phyloP scores from a whole-genome alignment of 2,797 vertebrate species.

The Poecilia gillii region DNA sequence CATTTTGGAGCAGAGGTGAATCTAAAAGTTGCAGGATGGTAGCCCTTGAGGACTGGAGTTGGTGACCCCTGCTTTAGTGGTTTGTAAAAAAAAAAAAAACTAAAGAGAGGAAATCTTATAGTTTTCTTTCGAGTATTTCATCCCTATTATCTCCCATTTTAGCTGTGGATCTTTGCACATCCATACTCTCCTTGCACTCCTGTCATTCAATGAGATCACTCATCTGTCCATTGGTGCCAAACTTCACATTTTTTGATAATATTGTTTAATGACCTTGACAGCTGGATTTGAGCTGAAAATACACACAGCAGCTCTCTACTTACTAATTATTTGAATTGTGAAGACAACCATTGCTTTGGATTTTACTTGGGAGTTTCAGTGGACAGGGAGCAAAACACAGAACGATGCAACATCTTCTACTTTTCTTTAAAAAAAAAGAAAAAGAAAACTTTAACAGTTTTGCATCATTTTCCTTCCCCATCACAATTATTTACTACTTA shows the following conservation, averaged over 20 bases:
- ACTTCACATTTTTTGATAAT: background rate
- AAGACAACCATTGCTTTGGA: background rate
- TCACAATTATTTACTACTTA: background rate
- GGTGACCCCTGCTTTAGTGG: too few species aligned
- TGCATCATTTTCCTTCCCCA: background rate
- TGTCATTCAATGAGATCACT: background rate
- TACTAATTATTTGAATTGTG: background rate
- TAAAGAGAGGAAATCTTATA: background rate
- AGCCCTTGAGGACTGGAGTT: too few species aligned
- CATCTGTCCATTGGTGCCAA: background rate
- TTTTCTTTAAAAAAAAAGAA: background rate
- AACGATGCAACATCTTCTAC: background rate
- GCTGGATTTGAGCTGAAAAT: background rate
- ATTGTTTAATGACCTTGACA: background rate
- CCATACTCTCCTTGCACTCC: background rate
- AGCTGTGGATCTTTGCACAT: background rate
- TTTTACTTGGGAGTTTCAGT: background rate
- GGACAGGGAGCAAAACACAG: background rate
- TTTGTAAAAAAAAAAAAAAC: background rate
- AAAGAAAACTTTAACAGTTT: background rate
- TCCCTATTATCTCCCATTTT: background rate
- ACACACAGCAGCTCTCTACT: background rate
- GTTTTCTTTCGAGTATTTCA: background rate
- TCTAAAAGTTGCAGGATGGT: too few species aligned
- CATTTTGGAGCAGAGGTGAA: too few species aligned